Conservation (phyloP, 1,140 invertebrate species). For the Pinna nobilis region DNA sequence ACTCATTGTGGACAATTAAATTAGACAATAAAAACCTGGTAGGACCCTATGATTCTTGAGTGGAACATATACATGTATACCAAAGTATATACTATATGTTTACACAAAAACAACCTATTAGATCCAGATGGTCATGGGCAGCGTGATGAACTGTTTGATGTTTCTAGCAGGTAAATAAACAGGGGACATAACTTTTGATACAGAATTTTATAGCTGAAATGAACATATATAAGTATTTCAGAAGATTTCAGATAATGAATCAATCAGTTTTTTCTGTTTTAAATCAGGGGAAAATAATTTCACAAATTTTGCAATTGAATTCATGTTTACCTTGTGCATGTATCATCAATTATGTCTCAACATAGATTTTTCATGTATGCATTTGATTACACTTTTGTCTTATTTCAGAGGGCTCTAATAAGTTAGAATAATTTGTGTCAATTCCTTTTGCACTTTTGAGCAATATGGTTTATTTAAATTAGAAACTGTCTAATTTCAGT, state of each 20-base stretch:
- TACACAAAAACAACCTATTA: no score
- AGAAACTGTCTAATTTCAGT: conserved; percentile 4
- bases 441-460: not conserved
- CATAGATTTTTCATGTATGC: not conserved
- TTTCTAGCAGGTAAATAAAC: no score
- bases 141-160: no score
- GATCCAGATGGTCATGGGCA: no score
- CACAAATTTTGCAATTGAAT: not conserved
- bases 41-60: no score
- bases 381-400: not conserved
- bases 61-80: no score
- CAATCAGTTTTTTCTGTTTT: not conserved
- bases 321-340: not conserved
- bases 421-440: not conserved
- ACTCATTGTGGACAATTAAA: no score
- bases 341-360: not conserved
- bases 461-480: not conserved
- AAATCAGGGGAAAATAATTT: not conserved
- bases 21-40: no score
- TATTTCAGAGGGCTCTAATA: not conserved
- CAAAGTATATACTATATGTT: no score
- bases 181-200: no score
- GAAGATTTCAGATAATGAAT: not conserved
- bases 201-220: no score
- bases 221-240: no score